Base-by-base conservation (phyloP, 2,113 vertebrate species). In the Aplodontia rufa region DNA sequence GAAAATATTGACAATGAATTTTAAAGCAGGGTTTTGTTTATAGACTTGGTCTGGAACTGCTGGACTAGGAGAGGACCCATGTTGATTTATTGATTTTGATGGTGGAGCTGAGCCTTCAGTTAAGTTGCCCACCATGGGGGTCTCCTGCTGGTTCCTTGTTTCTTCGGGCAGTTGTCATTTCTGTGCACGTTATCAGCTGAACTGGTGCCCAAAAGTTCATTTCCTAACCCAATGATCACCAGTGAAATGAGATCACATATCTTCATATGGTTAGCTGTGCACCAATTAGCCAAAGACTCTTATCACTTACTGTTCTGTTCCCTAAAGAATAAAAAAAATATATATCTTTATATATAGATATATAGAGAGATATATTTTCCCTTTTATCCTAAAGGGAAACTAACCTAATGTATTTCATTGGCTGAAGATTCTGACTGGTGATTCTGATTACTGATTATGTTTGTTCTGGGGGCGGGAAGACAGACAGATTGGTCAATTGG, bases 1-100 rank as follows among this genome's bases (percentile, higher is more conserved):
- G 72, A n/a, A 94, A 94, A 91, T n/a, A 58, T 10, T 78, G 80
- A 60, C 37, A 58, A 78, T 40, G 47, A 88, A 85, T 55, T 83
- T 58, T 64, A 86, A 94, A 87, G 26, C 32, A 51, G 40, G 26
- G 1, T 91, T 84, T 84, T 45, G 24, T 26, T 88, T 93, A 92
- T 74, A 94, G 66, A 26, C 14, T 69, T 19, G 26, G 40, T 78
- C 55, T 94, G 81, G 87, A 86, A 72, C 28, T 49, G 55, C 55
- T 68, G 5, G 55, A 16, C 37, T 60, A 47, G 55, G 80, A 95
- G 87, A 69, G 85, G 9, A 42, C 10, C 37, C 55, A 28, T 37
- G 8, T 9, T 16, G 58, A 26, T 53, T 49, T 32, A 12, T 55
- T 79, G 58, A 71, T 86, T 60, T 60, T 20, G 66, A 81, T n/a